Evolutionary conservation across 2,888 invertebrate genomes (phyloP).

Genomic region (Nemapogon koenigi): DNA sequence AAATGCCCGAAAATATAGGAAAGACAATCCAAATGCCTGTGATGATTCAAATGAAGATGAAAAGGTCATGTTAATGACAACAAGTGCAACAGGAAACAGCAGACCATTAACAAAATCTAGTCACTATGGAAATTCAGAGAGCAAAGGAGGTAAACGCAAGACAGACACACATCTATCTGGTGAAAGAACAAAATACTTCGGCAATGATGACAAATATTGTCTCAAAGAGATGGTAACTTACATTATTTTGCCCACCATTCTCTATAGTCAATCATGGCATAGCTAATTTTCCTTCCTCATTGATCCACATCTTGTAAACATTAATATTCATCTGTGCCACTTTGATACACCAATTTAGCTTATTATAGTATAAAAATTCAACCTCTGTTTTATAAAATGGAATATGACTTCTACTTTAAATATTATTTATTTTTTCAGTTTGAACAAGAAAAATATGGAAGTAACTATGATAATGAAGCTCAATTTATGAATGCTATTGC

Average conservation of each 20-base stretch:
- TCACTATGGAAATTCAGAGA: constrained; percentile 40
- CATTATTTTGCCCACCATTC: too few species aligned
- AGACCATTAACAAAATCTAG: constrained; percentile 65
- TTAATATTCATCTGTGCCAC: too few species aligned
- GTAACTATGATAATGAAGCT: constrained; percentile 80
- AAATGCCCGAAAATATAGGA: constrained; percentile 65
- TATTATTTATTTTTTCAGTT: constrained; percentile 68
- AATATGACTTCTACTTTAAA: too few species aligned
- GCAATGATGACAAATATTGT: constrained; percentile 88
- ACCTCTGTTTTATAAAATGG: too few species aligned
- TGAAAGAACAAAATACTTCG: constrained; percentile 82
- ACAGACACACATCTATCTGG: constrained; percentile 76
- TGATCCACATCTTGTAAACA: too few species aligned
- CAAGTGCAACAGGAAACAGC: constrained; percentile 71
- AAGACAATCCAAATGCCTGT: constrained; percentile 39
- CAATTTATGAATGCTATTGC: constrained; percentile 79
- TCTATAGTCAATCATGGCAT: too few species aligned
- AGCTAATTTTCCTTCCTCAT: too few species aligned
- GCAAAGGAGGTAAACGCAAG: constrained; percentile 58
- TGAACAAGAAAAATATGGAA: constrained; percentile 80
- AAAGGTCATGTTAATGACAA: constrained; percentile 71
- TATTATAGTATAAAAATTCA: too few species aligned
- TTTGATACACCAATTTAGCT: too few species aligned
- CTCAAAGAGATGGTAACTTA: constrained; percentile 79
- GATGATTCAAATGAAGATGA: constrained; percentile 42